A percentile compares a stretch with the other conserved stretches of the same genome.
phyloP scores from a whole-genome alignment of 2,113 vertebrate genomes.

The Urocolius indicus region DNA sequence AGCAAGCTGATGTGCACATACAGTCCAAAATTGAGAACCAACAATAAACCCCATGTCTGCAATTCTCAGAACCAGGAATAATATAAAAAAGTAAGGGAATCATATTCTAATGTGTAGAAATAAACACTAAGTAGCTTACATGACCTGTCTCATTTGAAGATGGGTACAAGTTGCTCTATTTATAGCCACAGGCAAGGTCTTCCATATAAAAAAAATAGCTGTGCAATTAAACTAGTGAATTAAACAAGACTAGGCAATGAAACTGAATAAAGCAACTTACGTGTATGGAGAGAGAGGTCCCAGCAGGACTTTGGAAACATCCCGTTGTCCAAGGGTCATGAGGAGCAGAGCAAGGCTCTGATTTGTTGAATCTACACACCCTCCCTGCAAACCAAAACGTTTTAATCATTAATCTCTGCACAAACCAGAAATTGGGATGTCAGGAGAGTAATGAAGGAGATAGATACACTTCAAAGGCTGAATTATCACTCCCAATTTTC shows the following conservation, averaged over 20 bases:
- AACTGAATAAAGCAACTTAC: slow-evolving; percentile 81
- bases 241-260: not conserved
- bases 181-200: not conserved
- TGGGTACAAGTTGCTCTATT: not conserved
- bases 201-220: not conserved
- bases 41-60: not conserved
- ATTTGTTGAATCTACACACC: slow-evolving; percentile 95
- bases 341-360: slow-evolving; percentile 92
- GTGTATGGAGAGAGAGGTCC: slow-evolving; percentile 96
- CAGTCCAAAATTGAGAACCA: not conserved
- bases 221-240: not conserved
- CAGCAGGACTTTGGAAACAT: slow-evolving; percentile 94
- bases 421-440: slow-evolving; percentile 45
- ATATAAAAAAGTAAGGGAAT: not conserved
- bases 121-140: not conserved
- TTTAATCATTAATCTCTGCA: slow-evolving; percentile 71
- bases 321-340: slow-evolving; percentile 96
- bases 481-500: not conserved
- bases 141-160: not conserved
- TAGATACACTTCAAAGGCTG: not conserved
- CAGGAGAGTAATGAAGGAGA: not conserved
- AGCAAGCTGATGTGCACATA: not conserved
- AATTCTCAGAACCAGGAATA: not conserved
- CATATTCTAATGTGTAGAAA: not conserved
- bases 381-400: slow-evolving; percentile 85